phyloP scores from a whole-genome alignment of 2,888 invertebrate genomes.

The Nezara viridula region DNA sequence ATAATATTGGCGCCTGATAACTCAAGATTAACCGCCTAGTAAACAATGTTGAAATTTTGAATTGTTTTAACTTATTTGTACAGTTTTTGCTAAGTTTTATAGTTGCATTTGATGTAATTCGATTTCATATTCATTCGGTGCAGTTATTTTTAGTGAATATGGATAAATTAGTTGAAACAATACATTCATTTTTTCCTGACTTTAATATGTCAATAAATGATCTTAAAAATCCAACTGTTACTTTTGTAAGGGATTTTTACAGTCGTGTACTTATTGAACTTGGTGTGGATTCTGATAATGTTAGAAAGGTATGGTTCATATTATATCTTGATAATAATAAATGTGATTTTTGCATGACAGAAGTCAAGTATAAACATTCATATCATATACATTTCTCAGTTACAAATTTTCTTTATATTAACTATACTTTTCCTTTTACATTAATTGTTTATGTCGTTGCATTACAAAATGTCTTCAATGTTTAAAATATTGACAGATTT shows the following conservation, averaged over 20 bases:
- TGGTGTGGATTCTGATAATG: constrained; percentile 50
- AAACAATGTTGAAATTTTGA: neutral
- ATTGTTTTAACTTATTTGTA: neutral
- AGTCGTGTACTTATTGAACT: constrained; percentile 47
- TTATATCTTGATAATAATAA: neutral
- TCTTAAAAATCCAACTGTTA: constrained; percentile 50
- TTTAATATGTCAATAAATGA: constrained; percentile 42
- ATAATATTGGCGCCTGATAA: neutral
- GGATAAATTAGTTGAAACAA: constrained; percentile 42
- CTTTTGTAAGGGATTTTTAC: constrained; percentile 55
- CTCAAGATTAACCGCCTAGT: constrained; percentile 19
- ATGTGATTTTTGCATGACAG: neutral
- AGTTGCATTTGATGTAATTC: neutral
- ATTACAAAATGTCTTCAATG: too few relatives aligned
- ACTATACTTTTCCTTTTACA: too few relatives aligned
- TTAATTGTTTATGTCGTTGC: too few relatives aligned
- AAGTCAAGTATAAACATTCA: too few relatives aligned
- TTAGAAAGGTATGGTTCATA: constrained; percentile 45
- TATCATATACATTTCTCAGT: too few relatives aligned
- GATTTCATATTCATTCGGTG: neutral
- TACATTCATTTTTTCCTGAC: constrained; percentile 36
- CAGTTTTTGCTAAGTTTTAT: neutral
- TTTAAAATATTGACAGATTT: too few relatives aligned
- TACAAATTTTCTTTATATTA: too few relatives aligned
- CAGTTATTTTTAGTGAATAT: neutral